phyloP scores from a whole-genome alignment of 2,888 invertebrate species.

The Coelinius sp. region DNA sequence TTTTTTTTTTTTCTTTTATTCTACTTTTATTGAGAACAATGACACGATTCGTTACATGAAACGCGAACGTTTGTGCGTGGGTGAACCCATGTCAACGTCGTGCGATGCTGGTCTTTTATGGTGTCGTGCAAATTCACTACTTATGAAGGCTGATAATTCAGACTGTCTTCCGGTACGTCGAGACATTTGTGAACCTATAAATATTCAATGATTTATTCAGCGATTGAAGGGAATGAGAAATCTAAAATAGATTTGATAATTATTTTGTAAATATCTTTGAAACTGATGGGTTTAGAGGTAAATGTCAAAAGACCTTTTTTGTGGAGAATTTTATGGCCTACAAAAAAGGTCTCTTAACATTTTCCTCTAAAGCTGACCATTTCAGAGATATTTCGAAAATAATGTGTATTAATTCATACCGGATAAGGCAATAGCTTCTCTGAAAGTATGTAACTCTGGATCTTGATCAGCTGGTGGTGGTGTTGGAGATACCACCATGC shows the following conservation, averaged over 20 bases:
- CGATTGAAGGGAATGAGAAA: too few relatives aligned
- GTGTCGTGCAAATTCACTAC: slow-evolving; percentile 81
- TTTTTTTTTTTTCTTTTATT: slow-evolving; percentile 10
- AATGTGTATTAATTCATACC: slow-evolving; percentile 63
- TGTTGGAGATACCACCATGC: slow-evolving; percentile 68
- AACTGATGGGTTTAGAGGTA: background rate
- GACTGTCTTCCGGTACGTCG: slow-evolving; percentile 72
- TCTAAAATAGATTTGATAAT: too few relatives aligned
- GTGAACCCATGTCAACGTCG: slow-evolving; percentile 85
- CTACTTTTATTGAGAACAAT: slow-evolving; percentile 37
- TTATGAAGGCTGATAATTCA: slow-evolving; percentile 82
- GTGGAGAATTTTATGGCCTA: too few relatives aligned
- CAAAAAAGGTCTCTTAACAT: background rate
- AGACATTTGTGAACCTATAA: slow-evolving; percentile 69
- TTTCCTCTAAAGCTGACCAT: background rate
- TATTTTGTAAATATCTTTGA: background rate
- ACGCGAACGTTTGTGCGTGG: slow-evolving; percentile 82
- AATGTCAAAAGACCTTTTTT: too few relatives aligned
- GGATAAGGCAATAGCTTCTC: slow-evolving; percentile 80
- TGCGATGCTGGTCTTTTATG: slow-evolving; percentile 80
- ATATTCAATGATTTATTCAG: slow-evolving; percentile 6
- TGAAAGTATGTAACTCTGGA: slow-evolving; percentile 80
- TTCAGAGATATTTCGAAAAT: background rate
- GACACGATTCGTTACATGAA: slow-evolving; percentile 75
- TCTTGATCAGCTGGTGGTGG: slow-evolving; percentile 71